phyloP scores from a whole-genome alignment of 2,888 invertebrate genomes.

The Thelaira solivaga region DNA sequence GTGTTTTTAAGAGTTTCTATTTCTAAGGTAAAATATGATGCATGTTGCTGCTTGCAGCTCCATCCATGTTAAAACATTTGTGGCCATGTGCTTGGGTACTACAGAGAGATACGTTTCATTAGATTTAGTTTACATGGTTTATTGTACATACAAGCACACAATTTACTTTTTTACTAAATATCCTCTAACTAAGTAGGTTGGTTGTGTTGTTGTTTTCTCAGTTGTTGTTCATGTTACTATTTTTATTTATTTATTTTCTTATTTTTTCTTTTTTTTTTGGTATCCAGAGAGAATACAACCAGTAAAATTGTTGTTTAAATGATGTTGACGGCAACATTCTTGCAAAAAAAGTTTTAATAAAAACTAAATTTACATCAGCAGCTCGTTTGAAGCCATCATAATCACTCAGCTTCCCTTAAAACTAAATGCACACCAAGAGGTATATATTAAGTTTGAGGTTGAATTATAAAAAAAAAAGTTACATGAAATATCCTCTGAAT shows the following conservation, averaged over 20 bases:
- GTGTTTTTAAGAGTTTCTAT: slow-evolving; percentile 19
- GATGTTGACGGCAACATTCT: slow-evolving; percentile 23
- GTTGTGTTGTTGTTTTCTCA: background rate
- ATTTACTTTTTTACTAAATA: slow-evolving; percentile 26
- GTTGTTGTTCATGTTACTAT: too few species aligned
- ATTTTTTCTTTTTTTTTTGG: background rate
- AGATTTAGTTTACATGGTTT: slow-evolving; percentile 26
- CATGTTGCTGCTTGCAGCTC: slow-evolving; percentile 14
- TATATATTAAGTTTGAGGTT: too few species aligned
- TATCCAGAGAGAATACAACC: slow-evolving; percentile 7
- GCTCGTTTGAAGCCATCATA: background rate
- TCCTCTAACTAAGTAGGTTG: slow-evolving; percentile 11
- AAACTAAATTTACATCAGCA: background rate
- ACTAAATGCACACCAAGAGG: too few species aligned
- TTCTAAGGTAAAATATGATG: slow-evolving; percentile 50
- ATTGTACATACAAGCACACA: too few species aligned
- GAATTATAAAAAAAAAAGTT: too few species aligned
- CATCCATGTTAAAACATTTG: background rate
- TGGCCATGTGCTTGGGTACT: background rate
- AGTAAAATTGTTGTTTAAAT: background rate
- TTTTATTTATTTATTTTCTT: too few species aligned
- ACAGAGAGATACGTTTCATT: background rate
- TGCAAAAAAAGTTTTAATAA: background rate
- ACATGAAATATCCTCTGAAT: too few species aligned
- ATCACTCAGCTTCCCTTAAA: too few species aligned